Evolutionary conservation across 2,797 vertebrate species (phyloP).

Genomic region (Bufotes viridis): DNA sequence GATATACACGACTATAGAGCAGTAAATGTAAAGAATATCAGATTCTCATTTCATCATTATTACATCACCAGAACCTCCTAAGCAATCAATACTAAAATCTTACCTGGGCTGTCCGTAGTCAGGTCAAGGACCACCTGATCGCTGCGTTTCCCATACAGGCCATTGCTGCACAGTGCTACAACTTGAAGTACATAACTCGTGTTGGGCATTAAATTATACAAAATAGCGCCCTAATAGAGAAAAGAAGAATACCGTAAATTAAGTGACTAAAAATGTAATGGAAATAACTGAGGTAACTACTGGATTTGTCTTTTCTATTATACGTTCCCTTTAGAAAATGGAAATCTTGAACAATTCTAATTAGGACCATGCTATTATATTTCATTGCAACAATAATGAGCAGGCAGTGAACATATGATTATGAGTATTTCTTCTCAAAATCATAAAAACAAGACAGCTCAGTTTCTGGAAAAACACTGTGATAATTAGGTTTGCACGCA

Average conservation of each 20-base stretch:
- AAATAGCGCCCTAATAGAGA: slow-evolving; percentile 88
- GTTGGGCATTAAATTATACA: slow-evolving; percentile 87
- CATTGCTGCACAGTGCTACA: slow-evolving; percentile 91
- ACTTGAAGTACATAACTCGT: slow-evolving; percentile 91
- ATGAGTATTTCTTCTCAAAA: no score
- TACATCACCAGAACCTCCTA: no score
- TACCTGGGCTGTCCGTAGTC: slow-evolving; percentile 87
- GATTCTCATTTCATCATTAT: not conserved
- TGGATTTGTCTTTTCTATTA: not conserved
- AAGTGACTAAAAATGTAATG: not conserved
- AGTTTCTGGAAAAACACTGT: no score
- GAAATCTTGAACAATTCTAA: not conserved
- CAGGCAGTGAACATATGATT: no score
- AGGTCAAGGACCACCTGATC: slow-evolving; percentile 85
- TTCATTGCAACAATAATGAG: not conserved
- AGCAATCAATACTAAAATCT: slow-evolving; percentile 68
- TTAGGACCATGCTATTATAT: not conserved
- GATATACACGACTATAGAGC: not conserved
- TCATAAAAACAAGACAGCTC: no score
- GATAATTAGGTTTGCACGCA: no score
- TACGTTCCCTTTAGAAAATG: not conserved
- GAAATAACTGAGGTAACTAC: not conserved
- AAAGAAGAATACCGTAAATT: not conserved
- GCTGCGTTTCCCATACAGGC: slow-evolving; percentile 88
- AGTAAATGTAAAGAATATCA: not conserved